Conservation (phyloP, 1,140 invertebrate species). For the Chironomus tepperi region DNA sequence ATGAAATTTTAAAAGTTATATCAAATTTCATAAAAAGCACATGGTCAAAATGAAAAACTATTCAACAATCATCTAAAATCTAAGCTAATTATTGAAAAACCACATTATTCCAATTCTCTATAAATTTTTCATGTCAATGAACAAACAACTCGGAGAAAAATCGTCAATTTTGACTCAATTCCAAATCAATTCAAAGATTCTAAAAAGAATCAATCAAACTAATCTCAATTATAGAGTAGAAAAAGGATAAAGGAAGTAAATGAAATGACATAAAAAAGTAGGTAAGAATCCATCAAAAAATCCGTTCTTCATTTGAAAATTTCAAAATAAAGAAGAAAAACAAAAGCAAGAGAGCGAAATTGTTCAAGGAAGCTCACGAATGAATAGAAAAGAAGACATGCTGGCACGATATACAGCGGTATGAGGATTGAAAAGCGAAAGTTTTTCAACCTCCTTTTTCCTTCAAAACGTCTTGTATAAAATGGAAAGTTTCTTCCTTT, state of each 20-base stretch:
- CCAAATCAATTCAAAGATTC: no score
- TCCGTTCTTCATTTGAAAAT: no score
- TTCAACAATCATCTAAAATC: no score
- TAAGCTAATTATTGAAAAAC: no score
- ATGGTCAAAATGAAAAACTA: no score
- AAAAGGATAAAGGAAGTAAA: background rate
- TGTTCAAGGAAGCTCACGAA: background rate
- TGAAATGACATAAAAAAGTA: conserved; percentile 14
- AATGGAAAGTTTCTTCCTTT: conserved; percentile 13
- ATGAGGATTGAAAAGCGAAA: background rate
- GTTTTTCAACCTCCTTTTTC: background rate
- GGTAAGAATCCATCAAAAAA: background rate
- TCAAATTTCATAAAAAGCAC: background rate
- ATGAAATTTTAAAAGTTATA: background rate
- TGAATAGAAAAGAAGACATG: background rate
- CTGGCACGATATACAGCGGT: background rate
- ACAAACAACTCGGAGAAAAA: no score
- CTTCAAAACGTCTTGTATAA: background rate
- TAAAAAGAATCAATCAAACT: background rate
- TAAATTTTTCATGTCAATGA: no score
- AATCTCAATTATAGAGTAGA: conserved; percentile 2
- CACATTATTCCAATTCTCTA: no score
- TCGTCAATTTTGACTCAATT: no score
- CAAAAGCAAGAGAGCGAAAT: background rate
- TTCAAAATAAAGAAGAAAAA: no score